Conservation (phyloP, 2,797 vertebrate species). For the Tamandua tetradactyla region DNA sequence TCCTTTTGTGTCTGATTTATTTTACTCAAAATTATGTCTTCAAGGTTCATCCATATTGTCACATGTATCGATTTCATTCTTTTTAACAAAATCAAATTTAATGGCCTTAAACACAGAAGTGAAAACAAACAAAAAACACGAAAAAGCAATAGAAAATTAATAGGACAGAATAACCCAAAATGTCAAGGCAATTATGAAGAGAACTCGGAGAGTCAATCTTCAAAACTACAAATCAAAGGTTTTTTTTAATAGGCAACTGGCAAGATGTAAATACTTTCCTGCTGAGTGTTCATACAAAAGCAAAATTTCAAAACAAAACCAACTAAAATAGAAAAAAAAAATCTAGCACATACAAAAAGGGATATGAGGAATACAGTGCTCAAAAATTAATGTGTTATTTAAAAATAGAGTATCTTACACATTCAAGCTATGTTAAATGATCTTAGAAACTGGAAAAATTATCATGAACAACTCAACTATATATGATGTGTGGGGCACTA, state of each 20-base stretch:
- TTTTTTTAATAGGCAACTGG: conserved; percentile 88
- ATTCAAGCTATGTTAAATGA: conserved; percentile 77
- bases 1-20: too few relatives aligned
- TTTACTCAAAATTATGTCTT: too few relatives aligned
- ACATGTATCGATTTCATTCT: too few relatives aligned
- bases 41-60: too few relatives aligned
- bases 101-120: conserved; percentile 97
- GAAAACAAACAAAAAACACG: conserved; percentile 95
- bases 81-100: conserved; percentile 98
- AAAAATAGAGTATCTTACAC: conserved; percentile 81
- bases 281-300: conserved; percentile 88
- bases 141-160: conserved; percentile 92
- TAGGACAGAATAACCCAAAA: conserved; percentile 87
- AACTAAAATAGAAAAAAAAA: conserved; percentile 85
- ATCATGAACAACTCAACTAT: conserved; percentile 80
- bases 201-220: conserved; percentile 71
- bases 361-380: conserved; percentile 88
- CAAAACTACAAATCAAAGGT: conserved; percentile 89
- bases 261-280: conserved; percentile 88
- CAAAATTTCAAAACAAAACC: conserved; percentile 86
- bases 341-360: conserved; percentile 86
- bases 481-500: conserved; percentile 81
- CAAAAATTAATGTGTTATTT: conserved; percentile 87
- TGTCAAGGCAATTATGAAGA: conserved; percentile 92
- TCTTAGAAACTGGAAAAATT: conserved; percentile 79